Evolutionary conservation across 2,113 vertebrate species (phyloP), one percentile per base, ranked within the genome.

Genomic region (Pelecanus crispus): DNA sequence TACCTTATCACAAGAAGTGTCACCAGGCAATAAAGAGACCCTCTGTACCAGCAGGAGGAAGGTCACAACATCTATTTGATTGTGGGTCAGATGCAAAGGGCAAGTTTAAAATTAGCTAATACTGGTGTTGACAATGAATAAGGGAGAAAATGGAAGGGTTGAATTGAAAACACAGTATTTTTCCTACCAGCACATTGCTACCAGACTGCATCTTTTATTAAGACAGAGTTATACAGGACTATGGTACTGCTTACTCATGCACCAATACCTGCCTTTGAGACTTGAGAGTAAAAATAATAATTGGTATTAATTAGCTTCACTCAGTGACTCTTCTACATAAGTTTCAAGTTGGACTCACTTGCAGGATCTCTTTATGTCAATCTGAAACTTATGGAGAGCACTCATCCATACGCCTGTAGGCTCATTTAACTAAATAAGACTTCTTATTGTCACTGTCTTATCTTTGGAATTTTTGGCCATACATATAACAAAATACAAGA

Each of bases 401-500:
- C 40, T 85, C 70, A 79, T 49, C n/a, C 34, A 77, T 42, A 24
- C 0, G 8, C 14, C 45, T 66, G 36, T 44, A 55, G 42, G 26
- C 25, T 93, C 55, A 66, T 77, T 94, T 66, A 83, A 70, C 67
- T 82, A 73, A 91, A 28, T 29, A 85, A 75, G 40, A 49, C 42
- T 86, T 90, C 59, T 71, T 83, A 50, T 88, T 90, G 56, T 84
- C 44, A 75, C 73, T 85, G 28, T 53, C 45, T 86, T 90, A 53
- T 93, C 77, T 94, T 67, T 65, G 66, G 40, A 81, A 93, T 72
- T 91, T 79, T 72, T 68, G n/a, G 38, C 20, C 92, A 66, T 40
- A 36, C 34, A 61, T 65, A n/a, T 50, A 96, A 92, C 17, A 92
- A 92, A 93, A 83, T 80, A 70, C 42, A 83, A 95, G 71, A 96